Evolutionary conservation across 2,888 invertebrate species (phyloP), one percentile per base, ranked within the genome.

Genomic region (Isoperla grammatica): DNA sequence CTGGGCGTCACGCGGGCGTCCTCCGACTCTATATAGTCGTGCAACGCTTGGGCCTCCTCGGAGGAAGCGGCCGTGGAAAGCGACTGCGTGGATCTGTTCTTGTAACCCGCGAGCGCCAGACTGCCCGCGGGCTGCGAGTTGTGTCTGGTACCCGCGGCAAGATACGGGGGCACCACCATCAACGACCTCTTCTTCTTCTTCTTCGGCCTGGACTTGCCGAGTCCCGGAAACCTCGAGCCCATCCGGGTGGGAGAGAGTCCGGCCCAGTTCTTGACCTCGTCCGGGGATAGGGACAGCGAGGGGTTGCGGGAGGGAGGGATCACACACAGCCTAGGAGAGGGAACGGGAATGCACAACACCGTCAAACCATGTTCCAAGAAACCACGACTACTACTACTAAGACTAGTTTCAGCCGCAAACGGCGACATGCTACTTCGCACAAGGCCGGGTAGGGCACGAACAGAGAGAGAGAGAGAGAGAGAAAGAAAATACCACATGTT

Each of bases 1-100:
- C 75, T 71, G 12, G 74, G 73, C 60, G 77, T 76, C 65, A 83
- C 74, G 65, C 84, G 73, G 72, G 80, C 76, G 69, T 83, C 79
- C 76, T 88, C 84, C 64, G 83, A 79, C 46, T 78, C 76, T 49
- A 84, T 35, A 2, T 58, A 49, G 20, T 62, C 56, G n/a, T 56
- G 43, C 13, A 56, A 23, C 2, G 39, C 53, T 17, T 39, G 53
- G 11, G 37, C 53, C 39, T 53, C 53, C 11, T 39, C 53, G 2
- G 53, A 39, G 5, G 53, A 53, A 11, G 17, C 39, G 1, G 53
- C 9, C 13, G 15, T 53, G 4, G 49, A 29, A n/a, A 53, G 37
- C 17, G 53, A 53, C 39, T 53, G 53, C 19, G 53, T 53, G 2
- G 53, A 53, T 12, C 53, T 37, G 46, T 17, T 17, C 13, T 23